Evolutionary conservation across 2,888 invertebrate genomes (phyloP), one percentile per base, ranked within the genome.

Genomic region (Drosophila tripunctata): DNA sequence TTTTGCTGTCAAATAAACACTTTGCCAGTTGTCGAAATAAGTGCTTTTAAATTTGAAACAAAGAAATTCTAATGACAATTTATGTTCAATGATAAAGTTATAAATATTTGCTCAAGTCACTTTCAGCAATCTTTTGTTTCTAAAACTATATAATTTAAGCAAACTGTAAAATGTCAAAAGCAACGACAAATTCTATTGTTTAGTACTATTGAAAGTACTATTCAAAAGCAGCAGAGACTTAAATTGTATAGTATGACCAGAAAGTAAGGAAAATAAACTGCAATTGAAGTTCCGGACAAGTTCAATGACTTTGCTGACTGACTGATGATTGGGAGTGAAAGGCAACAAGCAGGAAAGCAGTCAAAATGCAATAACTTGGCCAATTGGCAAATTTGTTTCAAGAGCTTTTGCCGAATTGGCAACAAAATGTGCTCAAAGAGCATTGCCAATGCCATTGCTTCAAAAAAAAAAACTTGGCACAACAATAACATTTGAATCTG

Each of bases 391-490:
- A 76, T 71, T 56, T 57, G 52, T 62, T 62, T 62, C 43, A 43
- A 61, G 55, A 41, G 61, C 62, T 71, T n/a, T 54, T 66, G 44
- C 48, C 50, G 48, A 75, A 69, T 81, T 84, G 84, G 81, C 79
- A 80, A 75, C 84, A 75, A 73, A 81, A 73, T 78, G 50, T 41
- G 14, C 43, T 50, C 60, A 57, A 75, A 75, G 58, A 64, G 81
- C 77, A 68, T 40, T 54, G 71, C 71, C 70, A 70, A 60, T 68
- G 72, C 56, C 71, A 71, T 55, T 73, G 70, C 75, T 69, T 60
- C n/a, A n/a, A n/a, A n/a, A n/a, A n/a, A n/a, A 27, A 69, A 74
- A 67, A 58, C 55, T 75, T 75, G 66, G 67, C 70, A 52, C 30
- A 51, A 67, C 47, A 58, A 75, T 67, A 69, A 61, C 54, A 70